Evolutionary conservation across 2,113 vertebrate genomes (phyloP).

Genomic region (Acrocephalus arundinaceus): DNA sequence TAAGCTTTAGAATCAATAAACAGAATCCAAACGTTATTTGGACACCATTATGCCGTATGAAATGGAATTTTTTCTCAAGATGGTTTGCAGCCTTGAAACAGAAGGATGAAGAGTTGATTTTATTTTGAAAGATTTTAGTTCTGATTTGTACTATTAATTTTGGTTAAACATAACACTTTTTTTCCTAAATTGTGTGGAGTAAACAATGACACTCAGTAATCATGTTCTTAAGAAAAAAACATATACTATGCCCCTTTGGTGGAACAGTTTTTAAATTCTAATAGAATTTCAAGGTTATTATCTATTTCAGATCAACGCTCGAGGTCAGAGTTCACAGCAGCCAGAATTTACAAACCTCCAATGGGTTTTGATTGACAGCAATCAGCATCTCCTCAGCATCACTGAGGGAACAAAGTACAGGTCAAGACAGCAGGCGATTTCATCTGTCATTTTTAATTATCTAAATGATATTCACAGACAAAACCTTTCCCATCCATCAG

Average conservation of each 20-base stretch:
- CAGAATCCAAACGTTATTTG: conserved; percentile 2
- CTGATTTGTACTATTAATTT: conserved; percentile 42
- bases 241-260: conserved; percentile 76
- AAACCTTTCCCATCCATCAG: conserved; percentile 93
- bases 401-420: conserved; percentile 94
- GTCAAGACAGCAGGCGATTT: conserved; percentile 94
- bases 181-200: conserved; percentile 16
- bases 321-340: conserved; percentile 92
- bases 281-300: conserved; percentile 97
- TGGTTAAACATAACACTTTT: conserved; percentile 31
- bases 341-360: conserved; percentile 89
- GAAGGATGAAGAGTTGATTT: not conserved
- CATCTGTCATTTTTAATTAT: conserved; percentile 99
- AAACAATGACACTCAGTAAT: conserved; percentile 66
- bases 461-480: conserved; percentile 98
- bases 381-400: conserved; percentile 92
- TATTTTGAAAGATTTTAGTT: conserved; percentile 29
- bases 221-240: conserved; percentile 62
- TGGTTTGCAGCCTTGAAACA: not conserved
- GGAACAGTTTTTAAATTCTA: conserved; percentile 95
- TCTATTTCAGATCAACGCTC: conserved; percentile 91
- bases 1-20: conserved; percentile 33
- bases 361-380: conserved; percentile 97
- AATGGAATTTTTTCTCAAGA: conserved; percentile 6
- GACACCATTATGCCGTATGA: not conserved